Conservation (phyloP, 2,797 vertebrate species). For the Mormyrus hasselquistii region DNA sequence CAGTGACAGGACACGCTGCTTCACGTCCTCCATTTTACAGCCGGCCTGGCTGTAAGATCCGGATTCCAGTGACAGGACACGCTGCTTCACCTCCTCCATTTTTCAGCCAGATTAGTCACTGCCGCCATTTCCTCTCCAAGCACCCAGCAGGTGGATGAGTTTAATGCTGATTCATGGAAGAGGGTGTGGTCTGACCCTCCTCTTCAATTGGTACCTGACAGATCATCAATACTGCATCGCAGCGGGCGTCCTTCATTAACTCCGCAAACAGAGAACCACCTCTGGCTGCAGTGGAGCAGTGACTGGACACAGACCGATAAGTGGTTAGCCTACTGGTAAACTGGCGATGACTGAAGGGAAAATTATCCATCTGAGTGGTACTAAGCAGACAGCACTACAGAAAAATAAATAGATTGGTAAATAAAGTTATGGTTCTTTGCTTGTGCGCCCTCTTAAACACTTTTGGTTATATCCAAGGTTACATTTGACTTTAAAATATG, state of each 20-base stretch:
- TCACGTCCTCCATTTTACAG: too few relatives aligned
- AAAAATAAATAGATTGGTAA: not conserved
- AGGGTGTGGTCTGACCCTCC: not conserved
- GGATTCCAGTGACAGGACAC: not conserved
- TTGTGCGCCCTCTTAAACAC: not conserved
- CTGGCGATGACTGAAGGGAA: not conserved
- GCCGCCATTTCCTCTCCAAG: not conserved
- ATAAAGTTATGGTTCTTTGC: not conserved
- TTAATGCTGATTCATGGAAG: not conserved
- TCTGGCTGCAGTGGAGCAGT: not conserved
- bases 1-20: too few relatives aligned
- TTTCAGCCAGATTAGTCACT: not conserved
- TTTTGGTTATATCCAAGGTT: not conserved
- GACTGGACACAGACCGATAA: not conserved
- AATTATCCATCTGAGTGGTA: not conserved
- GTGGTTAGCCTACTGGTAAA: not conserved
- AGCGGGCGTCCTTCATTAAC: not conserved
- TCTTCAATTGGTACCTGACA: not conserved
- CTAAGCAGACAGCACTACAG: not conserved
- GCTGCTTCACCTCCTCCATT: not conserved
- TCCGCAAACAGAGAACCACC: not conserved
- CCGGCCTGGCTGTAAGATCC: not conserved
- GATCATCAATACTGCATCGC: not conserved
- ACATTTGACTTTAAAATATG: not conserved
- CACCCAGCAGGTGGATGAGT: not conserved